Conservation (phyloP, 2,888 invertebrate genomes). For the Sminthurinus aureus region DNA sequence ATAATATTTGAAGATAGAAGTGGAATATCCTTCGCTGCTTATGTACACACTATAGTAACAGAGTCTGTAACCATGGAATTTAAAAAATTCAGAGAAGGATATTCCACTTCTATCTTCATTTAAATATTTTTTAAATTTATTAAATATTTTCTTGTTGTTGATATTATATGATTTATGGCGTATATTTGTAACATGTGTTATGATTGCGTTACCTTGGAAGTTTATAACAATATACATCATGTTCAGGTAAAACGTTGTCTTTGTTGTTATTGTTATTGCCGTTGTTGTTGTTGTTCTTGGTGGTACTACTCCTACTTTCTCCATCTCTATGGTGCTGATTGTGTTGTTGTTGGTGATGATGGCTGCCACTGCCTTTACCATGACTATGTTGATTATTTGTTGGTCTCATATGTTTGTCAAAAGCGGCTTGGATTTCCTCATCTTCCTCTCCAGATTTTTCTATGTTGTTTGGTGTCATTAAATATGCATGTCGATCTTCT, state of each 20-base stretch:
- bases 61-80: no score
- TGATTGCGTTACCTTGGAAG: slow-evolving; percentile 42
- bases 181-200: neutral
- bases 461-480: slow-evolving; percentile 55
- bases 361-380: neutral
- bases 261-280: slow-evolving; percentile 1
- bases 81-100: no score
- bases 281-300: no score
- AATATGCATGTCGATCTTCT: slow-evolving; percentile 57
- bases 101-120: no score
- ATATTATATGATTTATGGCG: no score
- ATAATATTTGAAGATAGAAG: no score
- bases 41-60: no score
- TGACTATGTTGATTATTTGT: slow-evolving; percentile 27
- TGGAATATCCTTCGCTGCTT: no score
- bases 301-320: neutral
- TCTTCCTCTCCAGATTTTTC: slow-evolving; percentile 54
- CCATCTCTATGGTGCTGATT: neutral
- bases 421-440: slow-evolving; percentile 55
- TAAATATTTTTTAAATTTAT: no score
- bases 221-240: slow-evolving; percentile 59
- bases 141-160: no score
- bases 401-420: slow-evolving; percentile 58
- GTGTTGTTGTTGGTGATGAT: neutral
- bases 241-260: slow-evolving; percentile 33